phyloP scores from a whole-genome alignment of 2,888 invertebrate genomes.

The Machimus atricapillus region DNA sequence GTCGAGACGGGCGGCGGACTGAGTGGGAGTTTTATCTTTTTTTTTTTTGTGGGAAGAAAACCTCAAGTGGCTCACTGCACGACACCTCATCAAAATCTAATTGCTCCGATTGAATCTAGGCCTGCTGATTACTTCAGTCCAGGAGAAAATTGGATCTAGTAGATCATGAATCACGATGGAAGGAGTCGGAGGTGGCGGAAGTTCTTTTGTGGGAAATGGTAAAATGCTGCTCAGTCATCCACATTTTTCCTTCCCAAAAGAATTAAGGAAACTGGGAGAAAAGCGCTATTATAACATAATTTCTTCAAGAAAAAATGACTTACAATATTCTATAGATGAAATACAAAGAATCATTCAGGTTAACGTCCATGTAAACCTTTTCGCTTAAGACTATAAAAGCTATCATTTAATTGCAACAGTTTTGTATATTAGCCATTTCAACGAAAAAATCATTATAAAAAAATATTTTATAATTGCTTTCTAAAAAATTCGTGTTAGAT shows the following conservation, averaged over 20 bases:
- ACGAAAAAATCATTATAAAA: too few species aligned
- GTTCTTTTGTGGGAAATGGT: not conserved
- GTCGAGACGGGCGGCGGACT: not conserved
- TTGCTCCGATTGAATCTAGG: constrained; percentile 5
- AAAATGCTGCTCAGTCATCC: not conserved
- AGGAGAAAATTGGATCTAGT: not conserved
- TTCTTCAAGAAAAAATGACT: not conserved
- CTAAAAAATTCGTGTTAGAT: too few species aligned
- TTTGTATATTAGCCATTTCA: too few species aligned
- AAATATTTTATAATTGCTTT: too few species aligned
- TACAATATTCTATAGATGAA: not conserved
- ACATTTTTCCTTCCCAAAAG: not conserved
- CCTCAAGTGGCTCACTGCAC: not conserved
- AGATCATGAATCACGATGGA: not conserved
- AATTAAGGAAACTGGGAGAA: not conserved
- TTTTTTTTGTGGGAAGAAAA: not conserved
- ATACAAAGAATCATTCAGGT: not conserved
- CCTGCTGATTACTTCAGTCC: not conserved
- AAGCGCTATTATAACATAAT: not conserved
- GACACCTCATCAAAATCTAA: constrained; percentile 8
- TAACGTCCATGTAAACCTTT: not conserved
- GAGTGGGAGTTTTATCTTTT: not conserved
- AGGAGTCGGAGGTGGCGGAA: not conserved
- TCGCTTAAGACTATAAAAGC: too few species aligned
- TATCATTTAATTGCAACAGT: too few species aligned